Conservation (phyloP, 2,888 invertebrate species). For the Operophtera brumata region DNA sequence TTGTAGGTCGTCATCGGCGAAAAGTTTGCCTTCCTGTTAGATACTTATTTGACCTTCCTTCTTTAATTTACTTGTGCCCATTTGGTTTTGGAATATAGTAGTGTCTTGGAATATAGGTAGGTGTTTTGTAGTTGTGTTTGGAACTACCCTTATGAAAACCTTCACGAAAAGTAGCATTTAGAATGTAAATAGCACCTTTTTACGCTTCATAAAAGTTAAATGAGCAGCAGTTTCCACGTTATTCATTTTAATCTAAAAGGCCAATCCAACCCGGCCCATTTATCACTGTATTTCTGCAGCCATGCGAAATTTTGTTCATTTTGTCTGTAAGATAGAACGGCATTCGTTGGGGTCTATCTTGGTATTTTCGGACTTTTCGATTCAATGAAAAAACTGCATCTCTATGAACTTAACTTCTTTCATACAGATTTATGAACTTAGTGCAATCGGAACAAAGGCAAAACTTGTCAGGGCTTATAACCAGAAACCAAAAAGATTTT, state of each 20-base stretch:
- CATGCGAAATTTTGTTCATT: constrained; percentile 38
- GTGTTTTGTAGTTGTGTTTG: too few species aligned
- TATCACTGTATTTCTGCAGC: constrained; percentile 40
- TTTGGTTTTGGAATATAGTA: too few species aligned
- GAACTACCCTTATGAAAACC: constrained; percentile 24
- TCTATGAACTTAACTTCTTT: background rate
- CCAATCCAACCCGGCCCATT: constrained; percentile 38
- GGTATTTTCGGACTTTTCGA: background rate
- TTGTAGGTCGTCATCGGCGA: too few species aligned
- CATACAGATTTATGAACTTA: too few species aligned
- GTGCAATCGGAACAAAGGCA: too few species aligned
- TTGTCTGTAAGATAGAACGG: constrained; percentile 26
- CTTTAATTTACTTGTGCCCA: too few species aligned
- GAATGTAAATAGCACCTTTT: constrained; percentile 36
- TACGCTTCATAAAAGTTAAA: constrained; percentile 40
- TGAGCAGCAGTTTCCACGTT: constrained; percentile 35
- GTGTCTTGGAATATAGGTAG: too few species aligned
- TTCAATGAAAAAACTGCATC: constrained; percentile 4
- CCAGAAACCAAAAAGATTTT: too few species aligned
- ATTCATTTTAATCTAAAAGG: constrained; percentile 45
- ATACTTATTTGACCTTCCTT: too few species aligned
- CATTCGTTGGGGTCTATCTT: constrained; percentile 16
- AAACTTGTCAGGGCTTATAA: too few species aligned
- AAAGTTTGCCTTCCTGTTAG: background rate
- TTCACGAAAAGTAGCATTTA: constrained; percentile 28